Percentiles rank a stretch among this genome's conserved stretches.
Evolutionary conservation across 2,888 invertebrate genomes (phyloP).

Genomic region (Cheilosia urbana): DNA sequence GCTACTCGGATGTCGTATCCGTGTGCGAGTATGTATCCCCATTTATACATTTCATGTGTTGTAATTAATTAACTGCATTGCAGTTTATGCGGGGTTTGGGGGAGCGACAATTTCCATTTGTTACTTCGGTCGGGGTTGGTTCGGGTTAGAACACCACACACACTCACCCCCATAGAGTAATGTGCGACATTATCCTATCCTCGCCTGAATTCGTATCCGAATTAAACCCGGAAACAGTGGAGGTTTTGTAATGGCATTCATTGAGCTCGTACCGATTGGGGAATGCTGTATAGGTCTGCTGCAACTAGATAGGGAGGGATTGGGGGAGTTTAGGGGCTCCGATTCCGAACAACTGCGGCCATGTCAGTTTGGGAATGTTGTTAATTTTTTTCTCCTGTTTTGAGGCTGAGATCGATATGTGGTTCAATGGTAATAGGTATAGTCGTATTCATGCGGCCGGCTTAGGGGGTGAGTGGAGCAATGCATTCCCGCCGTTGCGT

Average conservation of each 20-base stretch:
- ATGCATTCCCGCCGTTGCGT: conserved; percentile 55
- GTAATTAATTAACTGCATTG: conserved; percentile 76
- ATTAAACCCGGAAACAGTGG: conserved; percentile 69
- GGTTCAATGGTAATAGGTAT: conserved; percentile 39
- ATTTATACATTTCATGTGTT: conserved; percentile 72
- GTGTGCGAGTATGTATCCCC: conserved; percentile 40
- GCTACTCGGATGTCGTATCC: neutral
- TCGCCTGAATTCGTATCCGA: conserved; percentile 56
- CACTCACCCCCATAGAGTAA: conserved; percentile 31
- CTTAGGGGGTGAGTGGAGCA: conserved; percentile 24
- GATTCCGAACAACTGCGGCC: conserved; percentile 66
- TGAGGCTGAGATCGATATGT: conserved; percentile 62
- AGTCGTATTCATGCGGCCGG: too few species aligned
- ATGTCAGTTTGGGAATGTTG: conserved; percentile 71
- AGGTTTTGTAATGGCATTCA: conserved; percentile 65
- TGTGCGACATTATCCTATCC: conserved; percentile 59
- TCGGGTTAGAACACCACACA: conserved; percentile 41
- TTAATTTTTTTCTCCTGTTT: conserved; percentile 37
- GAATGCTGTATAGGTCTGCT: conserved; percentile 35
- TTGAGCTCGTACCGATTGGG: conserved; percentile 38
- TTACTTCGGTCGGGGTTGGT: conserved; percentile 31
- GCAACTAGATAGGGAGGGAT: neutral
- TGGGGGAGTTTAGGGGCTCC: conserved; percentile 13
- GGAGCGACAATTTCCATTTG: conserved; percentile 59
- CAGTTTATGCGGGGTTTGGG: conserved; percentile 51